Evolutionary conservation across 1,140 invertebrate species (phyloP).

Genomic region (Radopholus similis): DNA sequence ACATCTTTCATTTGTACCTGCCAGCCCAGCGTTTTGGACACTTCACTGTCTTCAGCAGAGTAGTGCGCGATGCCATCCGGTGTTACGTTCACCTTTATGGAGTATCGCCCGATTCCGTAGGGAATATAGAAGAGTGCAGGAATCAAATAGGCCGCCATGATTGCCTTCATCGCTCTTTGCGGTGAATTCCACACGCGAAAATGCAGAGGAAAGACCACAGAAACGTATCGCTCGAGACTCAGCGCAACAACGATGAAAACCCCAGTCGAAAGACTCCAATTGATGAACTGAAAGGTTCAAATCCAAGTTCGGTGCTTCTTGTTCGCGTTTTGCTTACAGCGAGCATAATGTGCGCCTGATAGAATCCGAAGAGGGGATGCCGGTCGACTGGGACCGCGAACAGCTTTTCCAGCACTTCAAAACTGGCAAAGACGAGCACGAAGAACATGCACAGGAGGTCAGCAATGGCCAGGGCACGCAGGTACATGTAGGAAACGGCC

Average conservation of each 20-base stretch:
- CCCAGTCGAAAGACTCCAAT: constrained; percentile 57
- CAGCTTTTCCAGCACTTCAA: constrained; percentile 46
- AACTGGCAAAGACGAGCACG: constrained; percentile 51
- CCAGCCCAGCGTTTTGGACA: constrained; percentile 42
- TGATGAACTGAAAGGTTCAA: constrained; percentile 40
- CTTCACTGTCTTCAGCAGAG: constrained; percentile 42
- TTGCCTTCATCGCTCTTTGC: constrained; percentile 48
- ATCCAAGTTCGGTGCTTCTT: neutral
- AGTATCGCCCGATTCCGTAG: constrained; percentile 49
- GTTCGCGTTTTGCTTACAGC: constrained; percentile 10
- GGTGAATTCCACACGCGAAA: constrained; percentile 58
- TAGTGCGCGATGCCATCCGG: constrained; percentile 38
- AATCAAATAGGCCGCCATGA: constrained; percentile 51
- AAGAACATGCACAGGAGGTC: constrained; percentile 59
- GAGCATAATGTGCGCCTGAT: constrained; percentile 58
- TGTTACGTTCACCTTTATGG: constrained; percentile 26
- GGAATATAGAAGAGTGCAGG: constrained; percentile 56
- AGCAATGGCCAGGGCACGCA: constrained; percentile 50
- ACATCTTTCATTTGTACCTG: constrained; percentile 18
- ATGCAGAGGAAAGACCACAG: constrained; percentile 58
- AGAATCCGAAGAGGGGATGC: constrained; percentile 46
- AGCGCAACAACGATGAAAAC: constrained; percentile 57
- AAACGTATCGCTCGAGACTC: constrained; percentile 54
- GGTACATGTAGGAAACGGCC: constrained; percentile 59
- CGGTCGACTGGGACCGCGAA: constrained; percentile 34